phyloP scores from a whole-genome alignment of 2,113 vertebrate species.

The Chloropsis cyanopogon region DNA sequence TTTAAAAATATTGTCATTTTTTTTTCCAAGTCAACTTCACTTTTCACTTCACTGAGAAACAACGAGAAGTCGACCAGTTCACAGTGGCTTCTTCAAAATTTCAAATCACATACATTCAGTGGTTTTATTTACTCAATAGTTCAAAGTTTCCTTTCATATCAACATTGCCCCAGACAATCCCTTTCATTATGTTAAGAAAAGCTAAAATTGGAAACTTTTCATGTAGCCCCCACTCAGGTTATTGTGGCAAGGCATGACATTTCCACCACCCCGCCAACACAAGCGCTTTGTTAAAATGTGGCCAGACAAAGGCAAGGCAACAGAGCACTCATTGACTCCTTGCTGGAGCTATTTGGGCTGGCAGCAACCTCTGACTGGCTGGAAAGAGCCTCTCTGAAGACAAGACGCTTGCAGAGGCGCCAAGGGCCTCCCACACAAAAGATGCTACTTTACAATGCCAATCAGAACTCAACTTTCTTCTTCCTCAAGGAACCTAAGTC shows the following conservation, averaged over 20 bases:
- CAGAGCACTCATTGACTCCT: neutral
- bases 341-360: neutral
- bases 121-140: conserved; percentile 17
- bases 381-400: neutral
- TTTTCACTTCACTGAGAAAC: neutral
- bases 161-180: neutral
- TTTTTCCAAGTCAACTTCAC: neutral
- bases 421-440: neutral
- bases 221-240: neutral
- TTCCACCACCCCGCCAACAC: neutral
- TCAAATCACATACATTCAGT: neutral
- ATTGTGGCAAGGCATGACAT: neutral
- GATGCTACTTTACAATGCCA: neutral
- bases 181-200: neutral
- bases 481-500: neutral
- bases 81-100: neutral
- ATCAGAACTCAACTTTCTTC: neutral
- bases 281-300: neutral
- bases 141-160: neutral
- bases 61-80: neutral
- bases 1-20: neutral
- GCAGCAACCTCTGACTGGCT: neutral
- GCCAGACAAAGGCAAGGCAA: neutral
- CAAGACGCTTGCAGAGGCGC: neutral
- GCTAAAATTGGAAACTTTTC: conserved; percentile 16